A percentile compares a stretch with the other conserved stretches of the same genome.
phyloP scores from a whole-genome alignment of 2,113 vertebrate genomes.

The Beaufortia kweichowensis region DNA sequence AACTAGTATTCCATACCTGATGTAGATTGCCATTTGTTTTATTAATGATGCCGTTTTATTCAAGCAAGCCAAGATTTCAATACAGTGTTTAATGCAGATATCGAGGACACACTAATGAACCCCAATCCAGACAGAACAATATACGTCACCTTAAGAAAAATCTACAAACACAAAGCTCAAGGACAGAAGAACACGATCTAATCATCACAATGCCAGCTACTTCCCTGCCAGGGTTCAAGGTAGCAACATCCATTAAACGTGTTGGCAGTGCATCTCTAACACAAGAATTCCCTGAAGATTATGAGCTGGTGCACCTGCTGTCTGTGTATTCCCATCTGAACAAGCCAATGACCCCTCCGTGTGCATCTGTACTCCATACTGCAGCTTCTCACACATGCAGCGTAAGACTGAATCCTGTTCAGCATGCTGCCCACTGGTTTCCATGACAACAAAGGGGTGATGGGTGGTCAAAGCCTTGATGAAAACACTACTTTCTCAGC shows the following conservation, averaged over 20 bases:
- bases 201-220: neutral
- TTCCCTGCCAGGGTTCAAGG: neutral
- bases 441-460: constrained; percentile 58
- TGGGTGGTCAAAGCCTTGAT: constrained; percentile 18
- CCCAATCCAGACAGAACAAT: too few relatives aligned
- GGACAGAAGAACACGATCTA: neutral
- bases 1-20: too few relatives aligned
- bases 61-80: neutral
- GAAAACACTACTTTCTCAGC: constrained; percentile 42
- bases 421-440: constrained; percentile 48
- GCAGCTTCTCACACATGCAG: constrained; percentile 10
- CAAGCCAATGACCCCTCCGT: neutral
- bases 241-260: neutral
- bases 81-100: constrained; percentile 6
- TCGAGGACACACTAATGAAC: too few relatives aligned
- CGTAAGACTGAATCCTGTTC: constrained; percentile 31
- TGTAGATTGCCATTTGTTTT: neutral
- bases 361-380: neutral
- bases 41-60: neutral
- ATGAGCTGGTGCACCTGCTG: neutral
- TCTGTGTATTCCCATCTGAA: neutral
- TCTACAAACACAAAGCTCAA: neutral
- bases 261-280: neutral
- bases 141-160: neutral
- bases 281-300: neutral